Base-by-base conservation (phyloP, 2,797 vertebrate species). In the Decapterus maruadsi region DNA sequence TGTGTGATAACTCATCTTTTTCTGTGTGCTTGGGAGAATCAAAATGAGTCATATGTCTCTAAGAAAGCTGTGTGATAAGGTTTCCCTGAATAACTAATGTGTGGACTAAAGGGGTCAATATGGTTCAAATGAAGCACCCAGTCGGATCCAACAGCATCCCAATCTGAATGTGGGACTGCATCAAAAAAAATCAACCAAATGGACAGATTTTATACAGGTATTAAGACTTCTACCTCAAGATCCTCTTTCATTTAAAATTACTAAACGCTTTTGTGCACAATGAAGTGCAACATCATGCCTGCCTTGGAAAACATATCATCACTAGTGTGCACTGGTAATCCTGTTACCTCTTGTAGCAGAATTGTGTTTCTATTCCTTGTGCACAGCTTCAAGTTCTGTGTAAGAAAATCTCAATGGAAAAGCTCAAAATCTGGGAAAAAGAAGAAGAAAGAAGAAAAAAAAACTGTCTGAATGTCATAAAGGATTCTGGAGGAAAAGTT, bases 1-100 rank as follows among this genome's bases (percentile, higher is more conserved):
- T 70, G 40, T 65, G 45, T 17, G 53, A 53, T 55, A 78, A 83
- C 46, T 79, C 45, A 63, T 76, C 13, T 61, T 68, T n/a, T 36
- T 75, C 65, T 50, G 48, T 62, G 58, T 63, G 70, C 61, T 72
- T n/a, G 57, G 75, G n/a, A 66, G 16, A 64, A 50, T 31, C 53
- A n/a, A 78, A 56, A 77, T 61, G 11, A 48, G 45, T 76, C 77
- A 65, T 63, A 45, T 22, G 13, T 50, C 13, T 46, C 48, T 72
- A 69, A 59, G 22, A 74, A 62, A 62, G 72, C 38, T 56, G 31
- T 17, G 34, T 43, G 26, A 10, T 26, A 42, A 19, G 51, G 58
- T 50, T 64, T 22, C n/a, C 12, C 46, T 64, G 51, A 60, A 46
- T 65, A 78, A 50, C 43, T 58, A 48, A 74, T 36, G 4, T 61